Evolutionary conservation across 2,113 vertebrate species (phyloP), one percentile per base, ranked within the genome.

Genomic region (Odocoileus virginianus): DNA sequence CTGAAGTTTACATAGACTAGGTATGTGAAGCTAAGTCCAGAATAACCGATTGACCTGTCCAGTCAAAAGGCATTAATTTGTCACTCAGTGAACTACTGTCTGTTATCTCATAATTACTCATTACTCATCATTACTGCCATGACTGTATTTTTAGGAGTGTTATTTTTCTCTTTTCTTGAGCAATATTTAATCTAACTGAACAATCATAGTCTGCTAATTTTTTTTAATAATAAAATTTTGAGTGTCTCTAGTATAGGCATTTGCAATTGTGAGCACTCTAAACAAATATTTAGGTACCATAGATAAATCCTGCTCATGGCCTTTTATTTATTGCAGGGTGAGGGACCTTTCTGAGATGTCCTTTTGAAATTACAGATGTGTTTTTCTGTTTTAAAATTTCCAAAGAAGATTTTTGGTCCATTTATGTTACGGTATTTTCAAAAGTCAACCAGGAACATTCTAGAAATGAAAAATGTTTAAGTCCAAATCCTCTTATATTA

Each of bases 391-490:
- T 87, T 92, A 81, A 91, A 71, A 61, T 91, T 92, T 94, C 21
- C 74, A 74, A 74, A 60, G 61, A 95, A 87, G 55, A 60, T 40
- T 82, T 58, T 95, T 13, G 7, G 28, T 60, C 17, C 67, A 50
- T 91, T 96, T 96, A 79, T 87, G 28, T 92, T 55, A 79, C 11
- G 8, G 57, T 33, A 94, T 36, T 94, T 97, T 97, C 23, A 94
- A 97, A 97, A 98, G 89, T 97, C 91, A 98, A 91, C 71, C 30
- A 92, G 55, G 60, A 96, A 86, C 52, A 95, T 96, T 94, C 81
- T 97, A 96, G 95, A 97, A 96, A 97, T 98, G 89, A 98, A 98
- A 98, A 97, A 96, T 97, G 94, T 92, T 95, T 87, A 87, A 97
- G 91, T 85, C 54, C 86, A 98, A 97, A 97, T 98, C 96, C 95